These are phyloP conservation scores for Lasioglossum lativentre DNA, from an alignment of 2,888 invertebrate genomes.

Conservation along the genomic window DNA sequence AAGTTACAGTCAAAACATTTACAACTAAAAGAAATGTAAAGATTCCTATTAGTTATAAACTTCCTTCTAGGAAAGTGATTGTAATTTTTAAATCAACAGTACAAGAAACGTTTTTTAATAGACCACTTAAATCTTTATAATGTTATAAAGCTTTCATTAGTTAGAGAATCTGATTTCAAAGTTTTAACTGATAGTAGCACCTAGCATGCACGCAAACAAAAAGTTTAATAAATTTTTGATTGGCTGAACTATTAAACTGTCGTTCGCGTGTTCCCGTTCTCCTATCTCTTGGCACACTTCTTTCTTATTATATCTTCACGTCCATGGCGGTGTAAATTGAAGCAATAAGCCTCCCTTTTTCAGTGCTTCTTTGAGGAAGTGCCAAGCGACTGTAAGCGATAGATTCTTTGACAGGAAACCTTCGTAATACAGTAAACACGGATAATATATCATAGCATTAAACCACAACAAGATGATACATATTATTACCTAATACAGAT, in stretches of 20 bases:
- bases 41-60: not conserved
- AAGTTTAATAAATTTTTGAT: conserved; percentile 22
- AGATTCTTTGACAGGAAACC: not conserved
- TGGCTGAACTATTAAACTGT: conserved; percentile 32
- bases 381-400: conserved; percentile 23
- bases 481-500: no score
- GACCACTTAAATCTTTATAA: not conserved
- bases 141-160: not conserved
- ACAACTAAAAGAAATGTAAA: not conserved
- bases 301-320: conserved; percentile 3
- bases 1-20: not conserved
- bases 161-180: not conserved
- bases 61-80: not conserved
- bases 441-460: not conserved
- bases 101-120: not conserved
- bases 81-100: not conserved
- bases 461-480: not conserved
- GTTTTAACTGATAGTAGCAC: not conserved
- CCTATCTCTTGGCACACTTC: not conserved
- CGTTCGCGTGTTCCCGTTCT: not conserved
- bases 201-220: not conserved
- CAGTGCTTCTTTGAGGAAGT: conserved; percentile 11
- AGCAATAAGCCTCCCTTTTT: not conserved
- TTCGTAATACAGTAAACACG: not conserved
- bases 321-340: conserved; percentile 14